phyloP scores from a whole-genome alignment of 2,113 vertebrate genomes.

The Myxocyprinus asiaticus region DNA sequence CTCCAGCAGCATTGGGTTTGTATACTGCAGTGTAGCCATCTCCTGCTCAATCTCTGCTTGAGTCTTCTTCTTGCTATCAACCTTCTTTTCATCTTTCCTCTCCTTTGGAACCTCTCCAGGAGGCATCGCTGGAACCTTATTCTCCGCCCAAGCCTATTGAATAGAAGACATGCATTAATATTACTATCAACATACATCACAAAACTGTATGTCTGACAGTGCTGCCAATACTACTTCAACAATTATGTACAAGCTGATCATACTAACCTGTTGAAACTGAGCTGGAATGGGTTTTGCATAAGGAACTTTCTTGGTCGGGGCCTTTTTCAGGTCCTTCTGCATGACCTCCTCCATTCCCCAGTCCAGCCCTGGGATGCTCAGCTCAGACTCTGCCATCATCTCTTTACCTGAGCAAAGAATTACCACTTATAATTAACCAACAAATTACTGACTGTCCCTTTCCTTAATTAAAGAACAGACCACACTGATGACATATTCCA shows the following conservation, averaged over 20 bases:
- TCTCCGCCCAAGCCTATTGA: conserved; percentile 93
- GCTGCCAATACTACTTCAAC: neutral
- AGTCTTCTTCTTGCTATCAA: conserved; percentile 89
- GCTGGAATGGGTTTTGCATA: conserved; percentile 98
- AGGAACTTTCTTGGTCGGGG: conserved; percentile 97
- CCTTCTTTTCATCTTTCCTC: conserved; percentile 85
- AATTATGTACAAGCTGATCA: too few relatives aligned
- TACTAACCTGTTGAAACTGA: conserved; percentile 92
- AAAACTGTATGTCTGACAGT: neutral
- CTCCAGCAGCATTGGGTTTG: conserved; percentile 92
- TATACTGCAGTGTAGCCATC: conserved; percentile 95
- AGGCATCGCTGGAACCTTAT: conserved; percentile 91
- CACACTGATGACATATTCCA: too few relatives aligned
- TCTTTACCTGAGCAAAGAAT: conserved; percentile 81
- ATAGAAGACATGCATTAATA: neutral
- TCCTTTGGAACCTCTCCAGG: conserved; percentile 86
- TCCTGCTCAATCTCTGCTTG: conserved; percentile 96
- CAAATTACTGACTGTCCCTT: too few relatives aligned
- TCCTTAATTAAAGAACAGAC: too few relatives aligned
- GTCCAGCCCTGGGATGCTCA: conserved; percentile 96
- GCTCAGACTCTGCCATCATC: conserved; percentile 85
- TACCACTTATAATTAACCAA: too few relatives aligned
- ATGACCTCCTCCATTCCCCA: conserved; percentile 99
- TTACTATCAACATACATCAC: neutral
- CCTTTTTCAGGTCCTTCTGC: conserved; percentile 95